Evolutionary conservation across 2,888 invertebrate genomes (phyloP), one percentile per base, ranked within the genome.

Genomic region (Philereme vetulata): DNA sequence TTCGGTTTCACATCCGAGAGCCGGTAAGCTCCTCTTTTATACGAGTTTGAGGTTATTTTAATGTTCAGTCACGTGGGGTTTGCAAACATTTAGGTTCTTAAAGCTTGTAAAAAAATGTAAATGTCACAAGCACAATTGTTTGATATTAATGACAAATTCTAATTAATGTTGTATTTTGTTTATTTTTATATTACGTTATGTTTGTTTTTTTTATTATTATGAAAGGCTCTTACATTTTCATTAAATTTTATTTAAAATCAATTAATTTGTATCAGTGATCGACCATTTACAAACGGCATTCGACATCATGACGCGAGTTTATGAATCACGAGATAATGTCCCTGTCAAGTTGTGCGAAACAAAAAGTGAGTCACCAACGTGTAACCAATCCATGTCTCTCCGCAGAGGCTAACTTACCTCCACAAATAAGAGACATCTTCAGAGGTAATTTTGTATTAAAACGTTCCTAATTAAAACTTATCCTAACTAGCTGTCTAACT

Each of bases 351-450:
- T 56, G 10, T 56, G 51, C 42, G 48, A 64, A 67, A 61, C 64
- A 43, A 57, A 68, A 66, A 65, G 52, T 65, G 67, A 68, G 54
- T 72, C 67, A 69, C 53, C 61, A 54, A 56, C 57, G 62, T 54
- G 53, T 46, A 54, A 45, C 38, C n/a, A 53, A 56, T 45, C 50
- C 56, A 67, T 61, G 44, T 59, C 52, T 65, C 60, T 51, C 51
- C 51, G 53, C 48, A 42, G 34, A 56, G 59, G 56, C 67, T 33
- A 63, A 89, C 91, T 91, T 78, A 92, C 91, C 91, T 88, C 91
- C 89, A 75, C 90, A 90, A 70, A 92, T 85, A 34, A 92, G 79
- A 82, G 91, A 90, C 91, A 92, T 92, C 73, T 62, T 62, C 42
- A 52, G 76, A 72, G 78, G 74, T 76, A 72, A 66, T 72, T 69